Conservation (phyloP, 92 coral and sea anemone genomes). For the Porites rus region DNA sequence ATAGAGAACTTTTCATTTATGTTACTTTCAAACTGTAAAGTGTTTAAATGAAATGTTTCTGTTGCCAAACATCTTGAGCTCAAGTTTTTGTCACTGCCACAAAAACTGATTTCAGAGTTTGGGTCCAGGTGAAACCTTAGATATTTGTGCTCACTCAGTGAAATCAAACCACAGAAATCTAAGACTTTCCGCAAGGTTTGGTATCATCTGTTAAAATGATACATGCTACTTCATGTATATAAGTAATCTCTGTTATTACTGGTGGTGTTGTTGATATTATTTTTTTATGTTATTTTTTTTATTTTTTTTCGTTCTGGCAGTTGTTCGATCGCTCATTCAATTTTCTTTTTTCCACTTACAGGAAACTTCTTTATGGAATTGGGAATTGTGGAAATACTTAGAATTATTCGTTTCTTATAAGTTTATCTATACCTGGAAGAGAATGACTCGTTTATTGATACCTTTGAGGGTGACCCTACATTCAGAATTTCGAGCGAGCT, state of each 20-base stretch:
- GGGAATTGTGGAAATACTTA: neutral
- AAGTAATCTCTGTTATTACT: too few species aligned
- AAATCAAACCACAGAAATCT: neutral
- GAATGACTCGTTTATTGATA: too few species aligned
- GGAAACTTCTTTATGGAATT: neutral
- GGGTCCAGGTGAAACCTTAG: neutral
- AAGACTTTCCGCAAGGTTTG: neutral
- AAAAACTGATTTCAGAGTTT: neutral
- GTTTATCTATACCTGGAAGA: too few species aligned
- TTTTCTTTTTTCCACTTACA: neutral
- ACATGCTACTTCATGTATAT: too few species aligned
- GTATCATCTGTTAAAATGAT: too few species aligned
- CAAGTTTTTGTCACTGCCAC: neutral
- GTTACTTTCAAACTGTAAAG: neutral
- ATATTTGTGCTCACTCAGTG: neutral
- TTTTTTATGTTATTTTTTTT: too few species aligned
- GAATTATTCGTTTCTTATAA: too few species aligned
- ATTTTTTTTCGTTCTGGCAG: neutral
- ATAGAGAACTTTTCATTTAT: neutral
- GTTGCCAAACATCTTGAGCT: neutral
- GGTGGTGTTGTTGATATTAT: too few species aligned
- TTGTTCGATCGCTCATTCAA: neutral
- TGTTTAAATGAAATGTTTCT: neutral
- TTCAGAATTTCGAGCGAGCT: too few species aligned
- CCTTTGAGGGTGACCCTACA: too few species aligned